A percentile compares a stretch with the other conserved stretches of the same genome.
Evolutionary conservation across 2,797 vertebrate species (phyloP).

Genomic region (Psittacula derbiana): DNA sequence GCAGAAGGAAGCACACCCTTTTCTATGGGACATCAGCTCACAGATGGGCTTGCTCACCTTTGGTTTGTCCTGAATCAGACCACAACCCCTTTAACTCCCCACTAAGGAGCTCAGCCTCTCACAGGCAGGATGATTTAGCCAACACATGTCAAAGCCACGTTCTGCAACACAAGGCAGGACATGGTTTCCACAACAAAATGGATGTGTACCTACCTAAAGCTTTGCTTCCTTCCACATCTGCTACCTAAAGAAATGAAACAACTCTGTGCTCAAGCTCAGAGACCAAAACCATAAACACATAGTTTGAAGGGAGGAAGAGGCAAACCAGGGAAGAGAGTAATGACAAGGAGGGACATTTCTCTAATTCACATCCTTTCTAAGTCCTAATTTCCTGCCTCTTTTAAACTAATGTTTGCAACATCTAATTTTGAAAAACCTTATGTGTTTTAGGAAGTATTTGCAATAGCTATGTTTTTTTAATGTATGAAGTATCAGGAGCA

Average conservation of each 20-base stretch:
- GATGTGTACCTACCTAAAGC: background rate
- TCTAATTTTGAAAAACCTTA: background rate
- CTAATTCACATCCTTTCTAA: background rate
- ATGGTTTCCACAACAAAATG: background rate
- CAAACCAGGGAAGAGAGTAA: background rate
- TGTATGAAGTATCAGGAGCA: background rate
- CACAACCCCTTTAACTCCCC: background rate
- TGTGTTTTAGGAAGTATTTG: background rate
- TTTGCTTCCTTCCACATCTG: accelerated
- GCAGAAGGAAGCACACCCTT: background rate
- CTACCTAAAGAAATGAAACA: background rate
- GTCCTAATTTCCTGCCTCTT: background rate
- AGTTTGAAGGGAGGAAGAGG: background rate
- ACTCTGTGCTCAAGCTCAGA: background rate
- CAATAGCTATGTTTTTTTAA: background rate
- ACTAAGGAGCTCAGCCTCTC: background rate
- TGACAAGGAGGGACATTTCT: background rate
- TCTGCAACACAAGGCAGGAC: background rate
- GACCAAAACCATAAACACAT: background rate
- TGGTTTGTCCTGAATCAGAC: background rate
- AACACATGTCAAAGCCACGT: background rate
- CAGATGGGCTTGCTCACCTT: background rate
- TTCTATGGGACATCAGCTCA: background rate
- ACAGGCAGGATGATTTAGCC: background rate
- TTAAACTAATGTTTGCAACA: background rate